Conservation (phyloP, 1,140 invertebrate genomes). For the Macrotrachela quadricornifera region DNA sequence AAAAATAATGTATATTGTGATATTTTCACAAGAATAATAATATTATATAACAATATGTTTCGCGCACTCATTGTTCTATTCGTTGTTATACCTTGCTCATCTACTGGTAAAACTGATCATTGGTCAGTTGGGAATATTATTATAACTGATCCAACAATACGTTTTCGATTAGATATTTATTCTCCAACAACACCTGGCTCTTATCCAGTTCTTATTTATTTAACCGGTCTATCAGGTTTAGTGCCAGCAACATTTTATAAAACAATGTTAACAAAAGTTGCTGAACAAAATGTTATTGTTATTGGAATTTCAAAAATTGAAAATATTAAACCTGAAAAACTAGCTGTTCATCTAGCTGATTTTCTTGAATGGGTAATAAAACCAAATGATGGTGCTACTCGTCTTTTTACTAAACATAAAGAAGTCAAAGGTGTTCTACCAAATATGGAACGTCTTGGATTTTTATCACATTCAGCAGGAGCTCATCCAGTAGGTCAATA, state of each 20-base stretch:
- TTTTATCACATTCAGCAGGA: slow-evolving; percentile 3
- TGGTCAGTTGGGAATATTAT: no score
- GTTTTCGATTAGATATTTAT: not conserved
- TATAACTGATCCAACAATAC: no score
- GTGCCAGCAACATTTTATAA: not conserved
- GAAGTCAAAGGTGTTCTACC: not conserved
- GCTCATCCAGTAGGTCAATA: not conserved
- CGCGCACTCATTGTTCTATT: no score
- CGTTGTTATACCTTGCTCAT: no score
- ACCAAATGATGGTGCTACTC: not conserved
- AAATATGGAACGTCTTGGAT: not conserved
- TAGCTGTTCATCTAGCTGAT: not conserved
- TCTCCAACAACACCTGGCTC: not conserved
- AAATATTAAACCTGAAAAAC: not conserved
- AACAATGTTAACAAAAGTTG: not conserved
- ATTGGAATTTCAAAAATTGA: not conserved
- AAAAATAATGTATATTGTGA: no score
- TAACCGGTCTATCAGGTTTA: slow-evolving; percentile 1
- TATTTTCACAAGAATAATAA: no score
- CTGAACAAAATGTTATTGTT: slow-evolving; percentile 2
- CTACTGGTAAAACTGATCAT: no score
- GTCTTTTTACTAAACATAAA: no score
- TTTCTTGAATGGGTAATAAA: slow-evolving; percentile 1
- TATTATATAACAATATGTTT: no score
- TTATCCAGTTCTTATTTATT: slow-evolving; percentile 1